Conservation (phyloP, 2,113 vertebrate species). For the Pygoscelis antarcticus region DNA sequence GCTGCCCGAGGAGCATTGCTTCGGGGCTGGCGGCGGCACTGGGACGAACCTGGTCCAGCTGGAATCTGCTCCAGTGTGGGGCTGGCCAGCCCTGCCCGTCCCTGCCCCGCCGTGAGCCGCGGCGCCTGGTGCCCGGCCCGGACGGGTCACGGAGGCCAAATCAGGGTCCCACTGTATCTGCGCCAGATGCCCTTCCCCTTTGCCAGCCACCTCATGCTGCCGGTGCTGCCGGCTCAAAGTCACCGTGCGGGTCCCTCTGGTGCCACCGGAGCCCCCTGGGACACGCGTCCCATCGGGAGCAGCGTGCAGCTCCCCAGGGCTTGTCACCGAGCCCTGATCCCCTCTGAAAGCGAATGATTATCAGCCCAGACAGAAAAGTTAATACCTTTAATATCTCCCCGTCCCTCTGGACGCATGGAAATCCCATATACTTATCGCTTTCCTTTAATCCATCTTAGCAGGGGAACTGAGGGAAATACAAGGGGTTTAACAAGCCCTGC, state of each 20-base stretch:
- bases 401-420: conserved; percentile 27
- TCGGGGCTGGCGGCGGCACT: neutral
- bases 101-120: neutral
- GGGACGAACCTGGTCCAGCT: neutral
- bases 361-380: conserved; percentile 32
- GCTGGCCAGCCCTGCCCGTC: neutral
- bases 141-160: neutral
- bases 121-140: neutral
- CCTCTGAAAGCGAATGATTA: neutral
- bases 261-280: neutral
- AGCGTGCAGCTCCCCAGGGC: neutral
- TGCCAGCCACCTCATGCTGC: neutral
- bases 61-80: neutral
- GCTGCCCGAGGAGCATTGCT: neutral
- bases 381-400: conserved; percentile 44
- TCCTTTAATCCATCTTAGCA: conserved; percentile 44
- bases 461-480: neutral
- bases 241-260: accelerated
- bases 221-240: neutral
- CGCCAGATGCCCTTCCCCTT: neutral
- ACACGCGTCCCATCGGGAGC: neutral
- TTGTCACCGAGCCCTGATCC: neutral
- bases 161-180: accelerated
- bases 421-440: conserved; percentile 42
- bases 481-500: neutral